Conservation (phyloP, 2,113 vertebrate genomes). For the Periophthalmodon schlosseri region DNA sequence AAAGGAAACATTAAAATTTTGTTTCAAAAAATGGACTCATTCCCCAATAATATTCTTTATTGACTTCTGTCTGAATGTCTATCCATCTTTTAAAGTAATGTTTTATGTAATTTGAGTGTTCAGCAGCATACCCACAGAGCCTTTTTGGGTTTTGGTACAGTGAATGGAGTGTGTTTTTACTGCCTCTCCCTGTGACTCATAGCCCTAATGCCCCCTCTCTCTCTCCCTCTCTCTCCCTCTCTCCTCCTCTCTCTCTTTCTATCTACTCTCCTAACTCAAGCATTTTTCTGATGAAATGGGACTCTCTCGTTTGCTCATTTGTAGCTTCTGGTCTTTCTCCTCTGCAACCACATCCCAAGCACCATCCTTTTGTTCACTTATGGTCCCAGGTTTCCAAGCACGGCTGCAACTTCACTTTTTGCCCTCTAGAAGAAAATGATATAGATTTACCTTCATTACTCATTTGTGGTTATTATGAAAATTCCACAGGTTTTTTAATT, state of each 20-base stretch:
- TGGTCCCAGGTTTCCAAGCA: conserved; percentile 10
- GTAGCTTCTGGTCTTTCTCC: conserved; percentile 66
- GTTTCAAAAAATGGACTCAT: background rate
- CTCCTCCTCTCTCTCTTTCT: background rate
- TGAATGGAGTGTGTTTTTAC: conserved; percentile 52
- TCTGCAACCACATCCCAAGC: conserved; percentile 34
- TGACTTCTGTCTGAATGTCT: background rate
- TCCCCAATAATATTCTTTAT: background rate
- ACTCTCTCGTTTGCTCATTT: conserved; percentile 45
- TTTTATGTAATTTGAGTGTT: background rate
- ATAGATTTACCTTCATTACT: conserved; percentile 41
- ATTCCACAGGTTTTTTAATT: background rate
- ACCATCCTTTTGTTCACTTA: conserved; percentile 7
- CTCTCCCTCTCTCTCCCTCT: conserved; percentile 13
- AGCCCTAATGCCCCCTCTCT: conserved; percentile 44
- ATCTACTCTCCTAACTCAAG: conserved; percentile 66
- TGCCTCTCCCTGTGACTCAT: conserved; percentile 70
- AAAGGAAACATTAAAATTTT: background rate
- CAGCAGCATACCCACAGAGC: background rate
- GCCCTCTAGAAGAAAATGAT: conserved; percentile 18
- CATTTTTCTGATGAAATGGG: conserved; percentile 68
- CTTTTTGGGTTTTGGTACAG: conserved; percentile 9
- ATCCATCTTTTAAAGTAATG: background rate
- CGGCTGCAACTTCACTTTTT: conserved; percentile 29
- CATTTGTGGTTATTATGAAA: conserved; percentile 19